Base-by-base conservation (phyloP, 2,797 vertebrate genomes). In the Phataginus tetradactyla region DNA sequence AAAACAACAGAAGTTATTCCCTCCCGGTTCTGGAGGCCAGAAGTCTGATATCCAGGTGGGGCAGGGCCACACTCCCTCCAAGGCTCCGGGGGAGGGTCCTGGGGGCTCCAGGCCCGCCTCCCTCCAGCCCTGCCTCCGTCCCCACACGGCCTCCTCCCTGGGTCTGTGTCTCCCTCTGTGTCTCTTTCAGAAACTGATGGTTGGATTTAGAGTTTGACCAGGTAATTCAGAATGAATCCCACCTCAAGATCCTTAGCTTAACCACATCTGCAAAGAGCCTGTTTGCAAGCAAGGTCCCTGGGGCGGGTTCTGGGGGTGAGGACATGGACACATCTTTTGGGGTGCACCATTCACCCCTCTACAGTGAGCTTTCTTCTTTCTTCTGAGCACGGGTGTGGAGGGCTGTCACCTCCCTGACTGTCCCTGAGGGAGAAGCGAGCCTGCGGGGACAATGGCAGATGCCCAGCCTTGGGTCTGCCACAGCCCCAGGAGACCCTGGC, bases 61-160 rank as follows among this genome's bases (percentile, higher is more conserved):
- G 20, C 53, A 6, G n/a, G 37, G 0, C 21, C 3, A 0, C 1
- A 1, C 29, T 29, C 53, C 53, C 21, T 39, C 34, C 15, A 5
- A 25, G 61, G 37, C 20, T 27, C 37, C 1, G 2, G 10, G 45
- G 4, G 10, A 63, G 42, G 90, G 0, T 8, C 14, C 66, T 14
- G 34, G 55, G 1, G 61, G 69, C 90, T 45, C 51, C 92, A 34
- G 53, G 34, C 1, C 45, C 1, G 0, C 14, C 2, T 34, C 3
- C 6, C 21, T 45, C 51, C 17, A 2, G 3, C 12, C 68, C 92
- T 55, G 57, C 13, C 63, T 37, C 12, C 1, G 0, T 34, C 66
- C 78, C 29, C 14, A 18, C 2, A 0, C 0, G 1, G 27, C 18
- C 10, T 15, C 18, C 10, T 15, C 45, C 45, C 42, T 45, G 8